Conservation (phyloP, 2,797 vertebrate species). For the Pseudochirops corinnae region DNA sequence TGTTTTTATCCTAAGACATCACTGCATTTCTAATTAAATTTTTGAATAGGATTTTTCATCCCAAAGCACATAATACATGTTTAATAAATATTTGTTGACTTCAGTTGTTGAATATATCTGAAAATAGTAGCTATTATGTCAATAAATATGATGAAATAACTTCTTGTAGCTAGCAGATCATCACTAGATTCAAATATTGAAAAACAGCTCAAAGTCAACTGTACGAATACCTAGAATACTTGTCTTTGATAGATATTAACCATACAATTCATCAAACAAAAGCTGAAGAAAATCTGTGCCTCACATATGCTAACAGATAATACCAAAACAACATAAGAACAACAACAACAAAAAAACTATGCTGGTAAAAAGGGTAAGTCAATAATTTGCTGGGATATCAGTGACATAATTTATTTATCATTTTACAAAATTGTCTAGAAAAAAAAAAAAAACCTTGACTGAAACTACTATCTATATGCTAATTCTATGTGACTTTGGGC, state of each 20-base stretch:
- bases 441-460: not conserved
- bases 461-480: not conserved
- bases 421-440: not conserved
- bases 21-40: too few species aligned
- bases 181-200: slow-evolving; percentile 29
- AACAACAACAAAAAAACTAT: not conserved
- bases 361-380: not conserved
- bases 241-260: not conserved
- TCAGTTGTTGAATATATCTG: not conserved
- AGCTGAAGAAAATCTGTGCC: not conserved
- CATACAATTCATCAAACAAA: slow-evolving; percentile 31
- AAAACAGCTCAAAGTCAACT: not conserved
- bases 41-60: too few species aligned
- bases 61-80: not conserved
- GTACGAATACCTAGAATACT: not conserved
- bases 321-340: not conserved
- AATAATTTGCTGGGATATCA: not conserved
- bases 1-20: too few species aligned
- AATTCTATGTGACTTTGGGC: not conserved
- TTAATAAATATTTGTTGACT: not conserved
- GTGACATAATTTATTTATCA: not conserved
- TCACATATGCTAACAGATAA: not conserved
- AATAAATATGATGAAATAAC: slow-evolving; percentile 6
- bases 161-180: not conserved
- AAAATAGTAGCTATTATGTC: not conserved